Evolutionary conservation across 1,140 invertebrate genomes (phyloP).

Genomic region (Octopus sinensis): DNA sequence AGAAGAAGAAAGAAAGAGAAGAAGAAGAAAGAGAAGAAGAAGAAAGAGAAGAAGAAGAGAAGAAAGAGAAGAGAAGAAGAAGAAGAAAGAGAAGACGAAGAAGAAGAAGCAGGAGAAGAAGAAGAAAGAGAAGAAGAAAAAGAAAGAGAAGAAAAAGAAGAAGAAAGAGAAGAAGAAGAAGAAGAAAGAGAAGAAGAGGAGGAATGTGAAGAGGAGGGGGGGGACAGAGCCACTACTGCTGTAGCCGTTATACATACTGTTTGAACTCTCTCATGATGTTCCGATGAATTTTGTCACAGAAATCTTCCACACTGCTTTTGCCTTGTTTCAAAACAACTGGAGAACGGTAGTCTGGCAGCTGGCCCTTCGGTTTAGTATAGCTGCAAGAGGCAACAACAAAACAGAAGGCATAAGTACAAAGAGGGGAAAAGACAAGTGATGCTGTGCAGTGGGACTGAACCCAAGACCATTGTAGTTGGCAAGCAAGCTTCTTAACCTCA

Average conservation of each 20-base stretch:
- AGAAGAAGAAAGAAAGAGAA: neutral
- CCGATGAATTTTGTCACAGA: slow-evolving; percentile 98
- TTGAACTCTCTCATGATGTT: slow-evolving; percentile 98
- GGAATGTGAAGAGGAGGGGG: neutral
- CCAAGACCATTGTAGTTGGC: no score
- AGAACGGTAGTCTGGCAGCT: slow-evolving; percentile 94
- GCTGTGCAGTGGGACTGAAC: neutral
- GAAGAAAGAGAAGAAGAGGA: neutral
- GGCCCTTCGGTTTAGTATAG: slow-evolving; percentile 98
- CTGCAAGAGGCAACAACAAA: slow-evolving; percentile 59
- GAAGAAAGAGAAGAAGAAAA: neutral
- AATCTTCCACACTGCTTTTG: slow-evolving; percentile 87
- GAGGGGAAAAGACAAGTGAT: neutral
- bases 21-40: neutral
- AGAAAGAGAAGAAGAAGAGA: neutral
- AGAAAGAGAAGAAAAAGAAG: neutral
- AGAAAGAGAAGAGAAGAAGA: neutral
- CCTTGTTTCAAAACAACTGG: slow-evolving; percentile 93
- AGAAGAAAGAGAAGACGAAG: neutral
- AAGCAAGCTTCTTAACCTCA: no score
- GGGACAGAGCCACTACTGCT: neutral
- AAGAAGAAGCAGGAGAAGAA: neutral
- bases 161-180: neutral
- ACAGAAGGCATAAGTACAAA: neutral
- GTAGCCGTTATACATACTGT: slow-evolving; percentile 71